Base-by-base conservation (phyloP, 2,113 vertebrate species). In the Varanus salvator region DNA sequence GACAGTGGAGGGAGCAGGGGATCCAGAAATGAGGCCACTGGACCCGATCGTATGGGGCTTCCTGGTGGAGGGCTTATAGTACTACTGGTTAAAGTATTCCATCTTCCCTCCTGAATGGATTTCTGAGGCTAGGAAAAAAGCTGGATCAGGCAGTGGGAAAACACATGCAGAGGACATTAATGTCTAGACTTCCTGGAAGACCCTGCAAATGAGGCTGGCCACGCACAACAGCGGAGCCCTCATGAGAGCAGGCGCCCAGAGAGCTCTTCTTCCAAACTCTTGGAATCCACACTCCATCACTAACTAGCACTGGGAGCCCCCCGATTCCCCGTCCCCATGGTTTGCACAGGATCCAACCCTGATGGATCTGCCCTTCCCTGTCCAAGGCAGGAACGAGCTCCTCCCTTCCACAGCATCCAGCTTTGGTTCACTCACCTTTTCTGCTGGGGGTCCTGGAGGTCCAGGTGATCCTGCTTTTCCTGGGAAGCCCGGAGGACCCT, bases 401-500 rank as follows among this genome's bases (percentile, higher is more conserved):
- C 27, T 3, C 29, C n/a, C 68, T 81, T 87, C 76, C 29, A 17
- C 29, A 31, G 25, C 12, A 2, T 25, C 31, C 48, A 1, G 4
- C 12, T 72, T 34, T 64, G 4, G 15, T 6, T 19, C 6, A 52
- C 95, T 95, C 92, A 98, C 99, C 96, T 98, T 99, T 94, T 99
- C 99, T 0, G 98, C 98, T 27, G 95, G 95, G 0, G 98, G 97
- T 0, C 99, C 99, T 0, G 97, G 92, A 25, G 96, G 93, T 17
- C 98, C 99, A 0, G 98, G 90, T 0, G 97, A 92, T 83, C 99
- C 99, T 0, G 76, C 88, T 97, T 99, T 99, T 80, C 99, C 99
- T 0, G 98, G 96, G 86, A 97, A 97, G 80, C 99, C 99, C 0
- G 98, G 98, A 1, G 97, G 96, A 0, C 99, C 99, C 99, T 99